Evolutionary conservation across 2,888 invertebrate genomes (phyloP).

Genomic region (Patella depressa): DNA sequence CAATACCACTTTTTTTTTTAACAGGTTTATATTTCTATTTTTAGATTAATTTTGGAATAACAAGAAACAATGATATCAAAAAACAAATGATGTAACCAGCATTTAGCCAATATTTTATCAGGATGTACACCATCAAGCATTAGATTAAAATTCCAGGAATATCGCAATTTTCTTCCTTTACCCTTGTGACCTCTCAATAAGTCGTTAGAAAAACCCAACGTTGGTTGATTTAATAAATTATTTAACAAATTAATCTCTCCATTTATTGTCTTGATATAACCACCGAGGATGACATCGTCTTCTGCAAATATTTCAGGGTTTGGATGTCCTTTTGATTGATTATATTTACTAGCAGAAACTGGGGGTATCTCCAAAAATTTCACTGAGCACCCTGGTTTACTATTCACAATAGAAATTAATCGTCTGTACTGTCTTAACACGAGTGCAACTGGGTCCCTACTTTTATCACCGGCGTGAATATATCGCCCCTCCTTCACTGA

Average conservation of each 20-base stretch:
- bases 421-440: background rate
- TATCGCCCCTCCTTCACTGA: too few species aligned
- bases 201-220: conserved; percentile 1
- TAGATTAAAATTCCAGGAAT: background rate
- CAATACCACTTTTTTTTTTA: too few species aligned
- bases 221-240: background rate
- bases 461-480: too few species aligned
- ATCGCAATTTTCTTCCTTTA: background rate
- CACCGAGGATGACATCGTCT: background rate
- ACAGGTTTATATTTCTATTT: too few species aligned
- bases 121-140: background rate
- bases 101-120: background rate
- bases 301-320: background rate
- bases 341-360: background rate
- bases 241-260: background rate
- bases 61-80: conserved; percentile 4
- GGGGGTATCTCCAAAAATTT: background rate
- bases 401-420: background rate
- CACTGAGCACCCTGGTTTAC: background rate
- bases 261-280: background rate
- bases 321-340: background rate
- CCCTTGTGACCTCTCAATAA: background rate
- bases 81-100: background rate
- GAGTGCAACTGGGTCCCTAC: background rate
- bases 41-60: background rate